Conservation (phyloP, 2,797 vertebrate genomes). For the Eurystomus glaucurus region DNA sequence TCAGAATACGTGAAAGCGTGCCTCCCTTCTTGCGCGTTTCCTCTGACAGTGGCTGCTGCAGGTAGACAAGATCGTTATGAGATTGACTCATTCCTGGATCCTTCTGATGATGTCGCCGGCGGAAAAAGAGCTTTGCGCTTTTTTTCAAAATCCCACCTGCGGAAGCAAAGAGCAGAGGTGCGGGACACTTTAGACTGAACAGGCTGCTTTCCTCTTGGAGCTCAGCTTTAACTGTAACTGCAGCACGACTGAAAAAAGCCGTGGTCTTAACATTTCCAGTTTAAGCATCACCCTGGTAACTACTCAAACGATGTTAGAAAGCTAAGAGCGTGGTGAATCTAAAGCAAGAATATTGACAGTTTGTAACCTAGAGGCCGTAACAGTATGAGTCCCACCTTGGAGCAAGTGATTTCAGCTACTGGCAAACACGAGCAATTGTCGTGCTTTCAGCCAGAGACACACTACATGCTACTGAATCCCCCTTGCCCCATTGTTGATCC, state of each 20-base stretch:
- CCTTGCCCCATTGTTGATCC: neutral
- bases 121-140: slow-evolving; percentile 95
- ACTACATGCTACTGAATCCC: neutral
- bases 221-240: neutral
- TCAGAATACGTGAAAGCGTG: slow-evolving; percentile 90
- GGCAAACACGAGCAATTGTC: accelerated
- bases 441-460: neutral
- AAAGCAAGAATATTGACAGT: neutral
- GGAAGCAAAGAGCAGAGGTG: neutral
- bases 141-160: slow-evolving; percentile 93
- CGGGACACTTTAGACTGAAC: slow-evolving; percentile 19
- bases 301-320: neutral
- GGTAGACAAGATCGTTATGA: slow-evolving; percentile 95
- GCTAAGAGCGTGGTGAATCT: neutral
- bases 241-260: neutral
- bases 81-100: slow-evolving; percentile 98
- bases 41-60: slow-evolving; percentile 87
- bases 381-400: neutral
- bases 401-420: neutral
- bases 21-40: slow-evolving; percentile 88
- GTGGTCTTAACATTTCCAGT: neutral
- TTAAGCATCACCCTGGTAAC: neutral
- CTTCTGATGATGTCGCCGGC: slow-evolving; percentile 93
- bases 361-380: neutral
- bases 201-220: neutral